Base-by-base conservation (phyloP, 2,797 vertebrate genomes). In the Periophthalmus magnuspinnatus region DNA sequence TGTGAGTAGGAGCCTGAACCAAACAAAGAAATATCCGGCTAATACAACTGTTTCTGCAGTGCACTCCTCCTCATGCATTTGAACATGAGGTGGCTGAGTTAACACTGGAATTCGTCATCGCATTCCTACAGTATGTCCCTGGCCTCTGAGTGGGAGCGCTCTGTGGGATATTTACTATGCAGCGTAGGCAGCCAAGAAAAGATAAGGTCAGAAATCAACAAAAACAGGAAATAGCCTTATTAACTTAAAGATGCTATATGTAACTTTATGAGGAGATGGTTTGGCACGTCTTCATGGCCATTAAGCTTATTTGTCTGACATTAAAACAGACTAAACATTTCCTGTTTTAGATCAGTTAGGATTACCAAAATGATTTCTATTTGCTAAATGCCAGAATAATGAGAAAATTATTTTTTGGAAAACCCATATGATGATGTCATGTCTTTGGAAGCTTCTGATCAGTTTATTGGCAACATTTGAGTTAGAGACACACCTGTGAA, bases 1-100 rank as follows among this genome's bases (percentile, higher is more conserved):
- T 78, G 78, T 84, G 87, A 71, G 87, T 88, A 84, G 88, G 89
- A 84, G 87, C 75, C 33, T 34, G 28, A 33, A 22, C 76, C 85
- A 80, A 83, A 85, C 79, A 90, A 81, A 86, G 83, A 78, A 34
- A 89, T 70, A 79, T 90, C 89, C 82, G 87, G 84, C 78, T 69
- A 24, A 36, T 58, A 78, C 38, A 48, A 36, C 78, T 72, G 76
- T 65, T 69, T 72, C 69, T 72, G 52, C 69, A 19, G 61, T 78
- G 62, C 45, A 52, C 75, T 88, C 87, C 79, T 81, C 84, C 81
- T 89, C 78, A 81, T 84, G 3, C 74, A 82, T 88, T 87, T 82
- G 56, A 60, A 81, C 81, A 84, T 68, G 61, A 28, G 28, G 28
- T 28, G 28, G 28, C 28, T 28, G 28, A 74, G 36, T 74, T 73